These are phyloP conservation scores for Cheilosia urbana DNA, from an alignment of 2,888 invertebrate species.

Conservation along the genomic window DNA sequence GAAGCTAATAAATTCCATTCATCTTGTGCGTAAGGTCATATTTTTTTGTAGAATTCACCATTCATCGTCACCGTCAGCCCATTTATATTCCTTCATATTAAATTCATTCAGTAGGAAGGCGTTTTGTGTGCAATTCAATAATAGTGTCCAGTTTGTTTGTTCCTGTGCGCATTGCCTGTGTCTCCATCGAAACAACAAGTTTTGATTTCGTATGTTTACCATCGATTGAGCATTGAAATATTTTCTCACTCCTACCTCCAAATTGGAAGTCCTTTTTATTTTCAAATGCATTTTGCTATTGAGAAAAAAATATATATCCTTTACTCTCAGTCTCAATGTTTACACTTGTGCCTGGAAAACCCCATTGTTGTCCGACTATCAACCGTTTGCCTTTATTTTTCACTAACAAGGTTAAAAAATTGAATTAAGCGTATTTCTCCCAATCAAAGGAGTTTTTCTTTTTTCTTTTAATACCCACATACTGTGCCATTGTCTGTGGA, in stretches of 20 bases:
- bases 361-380: slow-evolving; percentile 42
- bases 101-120: slow-evolving; percentile 64
- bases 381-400: slow-evolving; percentile 46
- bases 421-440: slow-evolving; percentile 65
- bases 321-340: slow-evolving; percentile 62
- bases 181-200: slow-evolving; percentile 30
- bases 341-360: slow-evolving; percentile 68
- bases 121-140: slow-evolving; percentile 52
- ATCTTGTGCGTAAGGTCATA: neutral
- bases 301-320: slow-evolving; percentile 50
- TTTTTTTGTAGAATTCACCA: neutral
- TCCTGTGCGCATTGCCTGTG: slow-evolving; percentile 44
- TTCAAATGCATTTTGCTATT: slow-evolving; percentile 12
- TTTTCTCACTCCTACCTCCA: slow-evolving; percentile 70
- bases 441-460: slow-evolving; percentile 12
- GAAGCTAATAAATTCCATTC: neutral
- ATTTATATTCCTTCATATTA: slow-evolving; percentile 21
- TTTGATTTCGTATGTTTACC: slow-evolving; percentile 36
- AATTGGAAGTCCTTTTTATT: slow-evolving; percentile 27
- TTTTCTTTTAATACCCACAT: slow-evolving; percentile 53
- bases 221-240: slow-evolving; percentile 43
- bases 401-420: slow-evolving; percentile 73
- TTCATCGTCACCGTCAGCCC: slow-evolving; percentile 45
- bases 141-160: slow-evolving; percentile 65
- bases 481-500: slow-evolving; percentile 63